A percentile compares a stretch with the other conserved stretches of the same genome.
Conservation (phyloP, 2,888 invertebrate genomes). For the Tetranychus truncatus region DNA sequence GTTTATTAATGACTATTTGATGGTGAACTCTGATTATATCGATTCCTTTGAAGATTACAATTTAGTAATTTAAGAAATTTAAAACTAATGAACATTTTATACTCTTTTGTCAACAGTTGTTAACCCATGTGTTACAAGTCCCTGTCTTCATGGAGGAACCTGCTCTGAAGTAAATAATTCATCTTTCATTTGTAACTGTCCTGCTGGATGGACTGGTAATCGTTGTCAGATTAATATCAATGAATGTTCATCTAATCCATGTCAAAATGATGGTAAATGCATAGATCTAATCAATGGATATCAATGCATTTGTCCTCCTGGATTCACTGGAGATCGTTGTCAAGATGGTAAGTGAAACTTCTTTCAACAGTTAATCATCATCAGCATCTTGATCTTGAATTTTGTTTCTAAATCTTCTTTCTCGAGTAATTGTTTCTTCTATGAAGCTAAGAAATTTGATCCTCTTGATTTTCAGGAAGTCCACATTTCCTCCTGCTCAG, state of each 20-base stretch:
- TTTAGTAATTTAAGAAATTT: too few species aligned
- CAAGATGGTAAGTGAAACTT: constrained; percentile 37
- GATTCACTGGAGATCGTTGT: constrained; percentile 75
- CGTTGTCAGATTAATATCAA: constrained; percentile 91
- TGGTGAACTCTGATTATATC: too few species aligned
- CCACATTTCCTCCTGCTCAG: neutral
- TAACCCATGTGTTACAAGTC: constrained; percentile 9
- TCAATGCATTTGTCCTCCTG: constrained; percentile 75
- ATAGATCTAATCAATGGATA: constrained; percentile 80
- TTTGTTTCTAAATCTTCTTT: neutral
- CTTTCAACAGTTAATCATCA: neutral
- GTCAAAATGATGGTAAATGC: constrained; percentile 66
- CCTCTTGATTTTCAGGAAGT: neutral
- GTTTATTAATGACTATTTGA: too few species aligned
- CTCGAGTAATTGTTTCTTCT: neutral
- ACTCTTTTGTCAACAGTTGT: neutral
- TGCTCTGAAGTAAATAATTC: constrained; percentile 10
- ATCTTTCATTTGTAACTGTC: constrained; percentile 84
- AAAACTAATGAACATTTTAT: too few species aligned
- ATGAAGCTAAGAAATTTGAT: neutral
- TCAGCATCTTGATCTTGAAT: neutral
- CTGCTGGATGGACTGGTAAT: constrained; percentile 68
- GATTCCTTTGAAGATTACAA: too few species aligned
- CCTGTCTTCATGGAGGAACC: constrained; percentile 10
- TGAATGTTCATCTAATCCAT: constrained; percentile 86